Percentiles rank a stretch among this genome's conserved stretches.
These are phyloP conservation scores for Julus scandinavius DNA, from an alignment of 2,888 invertebrate species.

Conservation along the genomic window DNA sequence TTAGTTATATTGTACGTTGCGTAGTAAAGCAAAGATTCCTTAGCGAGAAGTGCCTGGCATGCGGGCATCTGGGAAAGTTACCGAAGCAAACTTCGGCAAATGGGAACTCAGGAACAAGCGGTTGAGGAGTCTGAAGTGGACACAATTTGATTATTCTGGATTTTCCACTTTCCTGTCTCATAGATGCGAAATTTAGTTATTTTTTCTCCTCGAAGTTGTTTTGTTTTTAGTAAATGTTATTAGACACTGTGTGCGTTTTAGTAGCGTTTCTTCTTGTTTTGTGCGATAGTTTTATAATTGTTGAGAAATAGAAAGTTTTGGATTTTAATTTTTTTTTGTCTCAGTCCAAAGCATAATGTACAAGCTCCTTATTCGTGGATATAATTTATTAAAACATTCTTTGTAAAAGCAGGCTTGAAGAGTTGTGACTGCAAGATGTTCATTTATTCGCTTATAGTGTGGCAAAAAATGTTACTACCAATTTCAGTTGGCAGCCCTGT, in stretches of 20 bases:
- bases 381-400: constrained; percentile 1
- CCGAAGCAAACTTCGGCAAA: background rate
- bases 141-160: too few species aligned
- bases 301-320: background rate
- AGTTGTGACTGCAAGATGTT: background rate
- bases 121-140: too few species aligned
- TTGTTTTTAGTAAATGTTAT: too few species aligned
- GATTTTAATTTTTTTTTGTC: background rate
- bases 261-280: background rate
- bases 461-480: too few species aligned
- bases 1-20: background rate
- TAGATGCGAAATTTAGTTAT: background rate
- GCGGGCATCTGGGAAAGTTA: background rate
- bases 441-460: too few species aligned
- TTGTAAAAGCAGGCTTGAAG: background rate
- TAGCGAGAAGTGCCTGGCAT: background rate
- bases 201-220: too few species aligned
- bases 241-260: background rate
- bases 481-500: too few species aligned
- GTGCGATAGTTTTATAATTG: background rate
- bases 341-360: background rate
- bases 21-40: background rate
- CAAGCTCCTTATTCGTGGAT: background rate
- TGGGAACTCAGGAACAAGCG: background rate
- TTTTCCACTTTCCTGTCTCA: too few species aligned